Base-by-base conservation (phyloP, 2,888 invertebrate genomes). In the Pammene fasciana region DNA sequence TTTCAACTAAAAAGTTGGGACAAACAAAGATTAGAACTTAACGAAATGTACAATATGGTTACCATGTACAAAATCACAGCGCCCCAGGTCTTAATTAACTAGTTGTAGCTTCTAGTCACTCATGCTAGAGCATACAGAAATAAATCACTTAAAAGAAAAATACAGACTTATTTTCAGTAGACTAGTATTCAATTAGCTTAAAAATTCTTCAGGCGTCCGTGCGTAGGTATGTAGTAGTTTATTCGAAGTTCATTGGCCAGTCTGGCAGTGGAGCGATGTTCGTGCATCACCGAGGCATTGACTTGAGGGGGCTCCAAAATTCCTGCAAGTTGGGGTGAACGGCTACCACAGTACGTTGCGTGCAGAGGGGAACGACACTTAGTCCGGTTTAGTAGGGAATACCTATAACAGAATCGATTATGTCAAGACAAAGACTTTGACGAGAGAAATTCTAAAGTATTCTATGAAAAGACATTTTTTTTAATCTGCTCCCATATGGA, bases 271-370 rank as follows among this genome's bases (percentile, higher is more conserved):
- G 84, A 81, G 76, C 82, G 78, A 80, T 74, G 81, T 77, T 78
- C 81, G 79, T 76, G 75, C 77, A 77, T 79, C 75, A 76, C 75
- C 77, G 76, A 85, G 83, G 78, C 83, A 79, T 84, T 83, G 85
- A 84, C 85, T 79, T 76, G 75, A 81, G 79, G 78, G 75, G 72
- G 76, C 72, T 76, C 79, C 79, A 72, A 81, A 84, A 82, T 81
- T 82, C 78, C 78, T 80, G 77, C 78, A 78, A 72, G 76, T 38
- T 72, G 77, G 78, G 79, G 72, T 70, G 71, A 74, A 75, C 72
- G 73, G 72, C 70, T 73, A 73, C 34, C 71, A 73, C 71, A 72
- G 70, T 65, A 61, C 70, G 50, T 72, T 75, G 76, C 73, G 75
- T 75, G 73, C 55, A 60, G 45, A 65, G 73, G 73, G 73, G 73